A percentile compares a stretch with the other conserved stretches of the same genome.
Conservation (phyloP, 2,113 vertebrate species). For the Solea senegalensis region DNA sequence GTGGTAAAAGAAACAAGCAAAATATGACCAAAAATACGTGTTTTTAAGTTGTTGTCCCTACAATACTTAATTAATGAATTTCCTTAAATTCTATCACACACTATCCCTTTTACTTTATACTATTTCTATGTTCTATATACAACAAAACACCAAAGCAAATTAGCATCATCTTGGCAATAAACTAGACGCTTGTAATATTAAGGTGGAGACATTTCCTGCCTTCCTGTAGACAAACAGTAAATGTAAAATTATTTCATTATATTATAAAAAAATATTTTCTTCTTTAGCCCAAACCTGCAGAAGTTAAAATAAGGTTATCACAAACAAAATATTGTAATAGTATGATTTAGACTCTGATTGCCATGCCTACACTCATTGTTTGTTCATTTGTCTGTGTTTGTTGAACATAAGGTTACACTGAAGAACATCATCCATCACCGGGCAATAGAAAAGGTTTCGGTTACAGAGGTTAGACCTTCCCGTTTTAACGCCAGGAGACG, state of each 20-base stretch:
- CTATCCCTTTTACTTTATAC: too few relatives aligned
- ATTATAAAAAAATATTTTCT: neutral
- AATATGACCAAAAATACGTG: too few relatives aligned
- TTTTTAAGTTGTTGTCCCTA: too few relatives aligned
- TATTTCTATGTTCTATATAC: too few relatives aligned
- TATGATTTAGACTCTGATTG: neutral
- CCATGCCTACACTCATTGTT: neutral
- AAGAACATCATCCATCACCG: constrained; percentile 49
- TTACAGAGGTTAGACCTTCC: constrained; percentile 57
- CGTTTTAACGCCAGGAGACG: constrained; percentile 55
- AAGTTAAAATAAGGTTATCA: neutral
- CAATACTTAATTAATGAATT: too few relatives aligned
- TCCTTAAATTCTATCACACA: too few relatives aligned
- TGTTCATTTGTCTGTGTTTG: constrained; percentile 29
- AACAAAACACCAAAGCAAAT: too few relatives aligned
- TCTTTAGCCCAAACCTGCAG: neutral
- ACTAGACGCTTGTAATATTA: neutral
- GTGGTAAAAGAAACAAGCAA: too few relatives aligned
- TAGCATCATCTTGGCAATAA: too few relatives aligned
- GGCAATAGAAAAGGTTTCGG: constrained; percentile 32
- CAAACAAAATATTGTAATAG: neutral
- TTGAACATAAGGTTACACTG: constrained; percentile 28
- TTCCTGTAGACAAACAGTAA: neutral
- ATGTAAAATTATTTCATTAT: neutral
- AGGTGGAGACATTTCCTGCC: neutral